These are phyloP conservation scores for Drosophila littoralis DNA, from an alignment of 1,140 invertebrate species.

Conservation along the genomic window DNA sequence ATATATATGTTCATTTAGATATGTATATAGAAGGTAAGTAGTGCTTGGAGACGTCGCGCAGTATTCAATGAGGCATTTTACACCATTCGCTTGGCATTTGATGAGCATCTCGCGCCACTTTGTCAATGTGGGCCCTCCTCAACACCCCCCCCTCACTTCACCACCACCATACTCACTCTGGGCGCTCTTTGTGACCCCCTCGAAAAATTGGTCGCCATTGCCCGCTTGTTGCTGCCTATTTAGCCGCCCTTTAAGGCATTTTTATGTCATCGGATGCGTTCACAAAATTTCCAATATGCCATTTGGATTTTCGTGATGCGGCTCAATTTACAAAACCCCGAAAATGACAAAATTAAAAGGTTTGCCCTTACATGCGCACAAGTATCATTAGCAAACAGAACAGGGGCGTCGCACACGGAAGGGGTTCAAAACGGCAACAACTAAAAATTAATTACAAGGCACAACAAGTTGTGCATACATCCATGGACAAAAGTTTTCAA, in stretches of 20 bases:
- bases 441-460: constrained; percentile 8
- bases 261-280: constrained; percentile 77
- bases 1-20: constrained; percentile 6
- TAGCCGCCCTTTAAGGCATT: constrained; percentile 49
- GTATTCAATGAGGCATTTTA: constrained; percentile 78
- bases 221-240: constrained; percentile 70
- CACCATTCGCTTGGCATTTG: constrained; percentile 75
- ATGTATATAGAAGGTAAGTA: constrained; percentile 43
- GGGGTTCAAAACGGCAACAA: background rate
- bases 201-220: background rate
- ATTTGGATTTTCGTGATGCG: constrained; percentile 45
- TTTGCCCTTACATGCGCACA: constrained; percentile 11
- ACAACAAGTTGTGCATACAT: constrained; percentile 1
- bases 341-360: constrained; percentile 65
- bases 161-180: background rate
- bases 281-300: constrained; percentile 75
- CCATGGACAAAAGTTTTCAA: no score
- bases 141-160: background rate
- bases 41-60: constrained; percentile 54
- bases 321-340: constrained; percentile 49
- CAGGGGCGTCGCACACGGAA: constrained; percentile 1
- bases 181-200: background rate
- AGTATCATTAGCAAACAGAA: constrained; percentile 31
- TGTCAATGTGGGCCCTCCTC: constrained; percentile 24
- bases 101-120: constrained; percentile 63